Conservation (phyloP, 53 echinoderm and acorn worm species). For the Stichopus horrens region DNA sequence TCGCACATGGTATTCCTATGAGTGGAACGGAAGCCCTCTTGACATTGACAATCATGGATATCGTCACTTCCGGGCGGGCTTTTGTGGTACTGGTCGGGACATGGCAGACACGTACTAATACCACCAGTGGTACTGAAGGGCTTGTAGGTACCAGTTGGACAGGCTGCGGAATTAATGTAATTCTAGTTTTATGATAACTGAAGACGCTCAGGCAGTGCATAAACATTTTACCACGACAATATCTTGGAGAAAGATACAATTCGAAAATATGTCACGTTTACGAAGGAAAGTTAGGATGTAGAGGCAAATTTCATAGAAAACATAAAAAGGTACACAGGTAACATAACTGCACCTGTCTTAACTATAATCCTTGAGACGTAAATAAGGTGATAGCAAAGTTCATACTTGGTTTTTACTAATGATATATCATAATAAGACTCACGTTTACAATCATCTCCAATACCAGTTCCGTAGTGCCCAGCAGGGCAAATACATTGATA, state of each 20-base stretch:
- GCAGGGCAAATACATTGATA: conserved; percentile 92
- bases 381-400: too few relatives aligned
- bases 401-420: too few relatives aligned
- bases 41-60: conserved; percentile 64
- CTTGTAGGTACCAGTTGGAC: conserved; percentile 85
- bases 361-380: too few relatives aligned
- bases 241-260: too few relatives aligned
- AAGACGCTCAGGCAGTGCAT: neutral
- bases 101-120: conserved; percentile 75
- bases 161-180: conserved; percentile 52
- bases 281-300: too few relatives aligned
- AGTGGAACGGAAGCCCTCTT: conserved; percentile 64
- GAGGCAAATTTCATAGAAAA: too few relatives aligned
- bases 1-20: conserved; percentile 52
- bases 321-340: too few relatives aligned
- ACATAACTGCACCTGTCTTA: too few relatives aligned
- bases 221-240: too few relatives aligned
- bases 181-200: neutral
- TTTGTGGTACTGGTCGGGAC: conserved; percentile 83
- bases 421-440: conserved; percentile 25
- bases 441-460: conserved; percentile 80
- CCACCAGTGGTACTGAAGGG: conserved; percentile 72
- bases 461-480: conserved; percentile 81
- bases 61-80: conserved; percentile 67
- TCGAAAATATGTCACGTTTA: too few relatives aligned